Evolutionary conservation across 2,888 invertebrate species (phyloP).

Genomic region (Lasioglossum oenotherae): DNA sequence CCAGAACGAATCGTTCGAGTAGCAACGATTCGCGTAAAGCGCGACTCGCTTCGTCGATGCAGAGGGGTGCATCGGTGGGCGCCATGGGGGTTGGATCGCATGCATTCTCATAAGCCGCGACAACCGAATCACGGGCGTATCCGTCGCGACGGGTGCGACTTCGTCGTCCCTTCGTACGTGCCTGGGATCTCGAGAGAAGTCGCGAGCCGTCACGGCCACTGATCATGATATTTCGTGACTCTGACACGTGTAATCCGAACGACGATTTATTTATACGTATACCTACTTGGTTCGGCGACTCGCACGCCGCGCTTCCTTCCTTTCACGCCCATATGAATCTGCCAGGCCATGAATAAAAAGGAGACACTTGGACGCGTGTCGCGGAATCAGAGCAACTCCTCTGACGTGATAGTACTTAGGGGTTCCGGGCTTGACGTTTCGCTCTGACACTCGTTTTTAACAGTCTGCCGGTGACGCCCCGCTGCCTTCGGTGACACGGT

Average conservation of each 20-base stretch:
- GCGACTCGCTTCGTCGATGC: slow-evolving; percentile 39
- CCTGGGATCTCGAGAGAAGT: slow-evolving; percentile 34
- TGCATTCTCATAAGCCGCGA: slow-evolving; percentile 63
- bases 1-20: background rate
- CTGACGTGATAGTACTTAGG: slow-evolving; percentile 9
- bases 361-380: slow-evolving; percentile 51
- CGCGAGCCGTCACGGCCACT: slow-evolving; percentile 22
- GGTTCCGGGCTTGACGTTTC: background rate
- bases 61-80: background rate
- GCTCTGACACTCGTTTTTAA: background rate
- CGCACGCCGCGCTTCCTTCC: slow-evolving; percentile 17
- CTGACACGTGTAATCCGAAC: slow-evolving; percentile 58
- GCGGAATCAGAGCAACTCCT: slow-evolving; percentile 9
- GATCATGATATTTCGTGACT: slow-evolving; percentile 53
- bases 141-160: slow-evolving; percentile 34
- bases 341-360: slow-evolving; percentile 56
- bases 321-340: slow-evolving; percentile 14
- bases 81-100: slow-evolving; percentile 26
- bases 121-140: slow-evolving; percentile 58
- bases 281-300: slow-evolving; percentile 15
- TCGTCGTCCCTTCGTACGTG: slow-evolving; percentile 44
- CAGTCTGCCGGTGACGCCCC: background rate
- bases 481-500: background rate
- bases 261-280: slow-evolving; percentile 57
- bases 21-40: background rate